Conservation (phyloP, 2,888 invertebrate species). For the Aspidiotus rigidus region DNA sequence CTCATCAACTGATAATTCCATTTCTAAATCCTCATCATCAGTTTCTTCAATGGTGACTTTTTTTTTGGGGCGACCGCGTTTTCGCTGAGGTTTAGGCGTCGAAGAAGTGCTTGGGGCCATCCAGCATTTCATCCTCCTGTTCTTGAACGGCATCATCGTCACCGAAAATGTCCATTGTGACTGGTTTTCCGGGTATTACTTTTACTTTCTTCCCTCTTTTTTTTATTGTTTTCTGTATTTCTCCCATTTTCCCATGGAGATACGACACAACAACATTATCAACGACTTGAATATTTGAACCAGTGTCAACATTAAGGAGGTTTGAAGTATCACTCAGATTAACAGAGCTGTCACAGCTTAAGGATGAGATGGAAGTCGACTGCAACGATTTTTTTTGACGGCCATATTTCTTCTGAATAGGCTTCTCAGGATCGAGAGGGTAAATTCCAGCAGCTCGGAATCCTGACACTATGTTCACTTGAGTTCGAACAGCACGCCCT, state of each 20-base stretch:
- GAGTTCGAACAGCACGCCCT: not conserved
- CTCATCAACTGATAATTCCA: too few relatives aligned
- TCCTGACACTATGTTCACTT: conserved; percentile 16
- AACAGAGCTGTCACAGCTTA: not conserved
- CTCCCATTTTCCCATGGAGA: not conserved
- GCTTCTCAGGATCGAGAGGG: conserved; percentile 19
- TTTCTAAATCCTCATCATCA: too few relatives aligned
- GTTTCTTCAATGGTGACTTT: too few relatives aligned
- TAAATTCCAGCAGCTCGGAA: conserved; percentile 18
- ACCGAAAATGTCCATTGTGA: too few relatives aligned
- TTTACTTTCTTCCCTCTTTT: not conserved
- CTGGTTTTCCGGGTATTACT: not conserved
- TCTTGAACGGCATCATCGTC: too few relatives aligned
- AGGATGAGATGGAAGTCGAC: not conserved
- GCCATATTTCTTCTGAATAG: not conserved
- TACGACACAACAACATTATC: not conserved
- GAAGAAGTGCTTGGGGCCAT: too few relatives aligned
- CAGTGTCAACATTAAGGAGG: too few relatives aligned
- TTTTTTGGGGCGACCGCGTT: too few relatives aligned
- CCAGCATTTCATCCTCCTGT: too few relatives aligned
- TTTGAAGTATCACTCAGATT: not conserved
- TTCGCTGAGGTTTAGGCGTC: too few relatives aligned
- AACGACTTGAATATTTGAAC: too few relatives aligned
- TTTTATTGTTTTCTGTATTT: not conserved
- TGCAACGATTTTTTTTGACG: not conserved